Evolutionary conservation across 2,888 invertebrate genomes (phyloP), one percentile per base, ranked within the genome.

Genomic region (Hirtodrosophila histrioides): DNA sequence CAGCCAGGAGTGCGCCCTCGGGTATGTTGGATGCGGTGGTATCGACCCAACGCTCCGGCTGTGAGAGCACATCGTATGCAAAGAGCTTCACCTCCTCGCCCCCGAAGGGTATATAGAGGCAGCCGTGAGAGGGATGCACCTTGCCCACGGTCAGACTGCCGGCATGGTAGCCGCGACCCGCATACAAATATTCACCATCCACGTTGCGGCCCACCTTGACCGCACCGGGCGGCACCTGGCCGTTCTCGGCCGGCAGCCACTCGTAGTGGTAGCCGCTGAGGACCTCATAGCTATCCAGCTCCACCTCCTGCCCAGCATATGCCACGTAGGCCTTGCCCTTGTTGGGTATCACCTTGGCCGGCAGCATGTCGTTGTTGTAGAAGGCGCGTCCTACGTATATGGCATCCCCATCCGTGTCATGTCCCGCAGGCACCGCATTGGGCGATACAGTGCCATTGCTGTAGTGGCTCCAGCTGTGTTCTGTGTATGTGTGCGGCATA

Each of bases 351-450:
- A 94, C 91, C 91, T 94, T 94, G 0, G 94, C 94, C 3, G 94
- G 94, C 35, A 94, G 71, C 91, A 93, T 91, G 78, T 94, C 94
- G 17, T 93, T 95, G 62, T 93, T 93, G 81, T 95, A 94, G 58
- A 92, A 93, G 0, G 94, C 94, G 49, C 96, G 93, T 0, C 96
- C 96, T 0, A 96, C 95, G 89, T 93, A 96, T 82, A 97, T 95
- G 50, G 93, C 92, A 1, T 93, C 92, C 0, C 96, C 96, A 78
- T 96, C 96, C 9, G 91, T 91, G 85, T 96, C 96, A 1, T 93
- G 93, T 17, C 96, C 96, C 40, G 93, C 94, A 6, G 82, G 80
- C 0, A 95, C 93, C 1, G 94, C 94, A 17, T 74, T 56, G 12
- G 78, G 64, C 2, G 91, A 80, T 12, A 89, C 33, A 10, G 60